Base-by-base conservation (phyloP, 2,113 vertebrate species). In the Bos javanicus region DNA sequence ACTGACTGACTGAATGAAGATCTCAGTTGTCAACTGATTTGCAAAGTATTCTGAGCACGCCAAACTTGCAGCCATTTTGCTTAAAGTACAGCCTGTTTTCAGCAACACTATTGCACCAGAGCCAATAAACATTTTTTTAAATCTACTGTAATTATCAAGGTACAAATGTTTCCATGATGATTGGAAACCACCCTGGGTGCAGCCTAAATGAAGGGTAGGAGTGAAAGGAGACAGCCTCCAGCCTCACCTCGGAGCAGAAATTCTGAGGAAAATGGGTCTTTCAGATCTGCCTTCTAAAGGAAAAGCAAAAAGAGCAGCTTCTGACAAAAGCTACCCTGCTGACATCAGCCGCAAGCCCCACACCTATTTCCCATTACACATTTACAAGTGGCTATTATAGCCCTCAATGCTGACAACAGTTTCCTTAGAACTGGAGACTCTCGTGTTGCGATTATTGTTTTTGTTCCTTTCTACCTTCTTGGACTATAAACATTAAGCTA, bases 1-100 rank as follows among this genome's bases (percentile, higher is more conserved):
- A 97, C 83, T 89, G 94, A 97, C 21, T 36, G 84, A 95, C 74
- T 43, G 43, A 93, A 85, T 78, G 33, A 93, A 85, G 5, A 13
- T 83, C 23, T 74, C 54, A 46, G 82, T 67, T 91, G 86, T 78
- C 39, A 43, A 46, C 52, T 85, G 76, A 97, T 93, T 91, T 78
- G 62, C 76, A 85, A 74, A 94, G 60, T 60, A 36, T 80, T 97
- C 85, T 67, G 50, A 88, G 83, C 64, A 59, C 5, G 46, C 43
- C 60, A 62, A 74, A 33, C 36, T 52, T 85, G 9, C 39, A 92
- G 52, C 43, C 84, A 36, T 83, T 94, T 93, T 46, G 52, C 52
- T 97, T 92, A 25, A 89, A 78, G 56, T 80, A 57, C 11, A 91
- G 54, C 59, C 86, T 94, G 12, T 95, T 95, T 95, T 50, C 36